Base-by-base conservation (phyloP, 2,797 vertebrate genomes). In the Clamator glandarius region DNA sequence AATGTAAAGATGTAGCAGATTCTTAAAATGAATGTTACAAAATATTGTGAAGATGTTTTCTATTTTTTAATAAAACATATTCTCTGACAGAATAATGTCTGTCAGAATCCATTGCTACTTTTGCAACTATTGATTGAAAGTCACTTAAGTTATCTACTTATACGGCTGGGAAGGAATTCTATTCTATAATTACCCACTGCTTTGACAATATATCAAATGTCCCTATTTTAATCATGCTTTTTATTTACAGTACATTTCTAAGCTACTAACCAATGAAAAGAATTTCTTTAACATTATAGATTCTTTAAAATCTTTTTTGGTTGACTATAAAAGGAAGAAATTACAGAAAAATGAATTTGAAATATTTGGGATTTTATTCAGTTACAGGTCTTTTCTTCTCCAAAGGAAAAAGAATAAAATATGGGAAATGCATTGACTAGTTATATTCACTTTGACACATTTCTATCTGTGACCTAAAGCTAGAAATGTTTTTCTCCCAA, bases 181-280 rank as follows among this genome's bases (percentile, higher is more conserved):
- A 55, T 58, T 92, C 82, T 91, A 46, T 91, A 92, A 92, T 66
- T 93, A 91, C 31, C 48, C 42, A 44, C 44, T 73, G 19, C 36
- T 87, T 33, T 76, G 31, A 17, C 31, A 82, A 19, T 51, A 29
- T 83, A 89, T 63, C 36, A 87, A 74, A 59, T 91, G 13, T 54
- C 31, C 42, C 35, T 85, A 36, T 93, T 91, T 91, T 76, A 78
- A 84, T 69, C 11, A 9, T 41, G 9, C 1, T 59, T 8, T 81
- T 91, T 89, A 75, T 94, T 86, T 89, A 69, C 41, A 88, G 31
- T 67, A 64, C 42, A 55, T 61, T 89, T 39, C 39, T 64, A 64
- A 72, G 10, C 7, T 31, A 12, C 44, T 88, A 88, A 52, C 5
- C 39, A 73, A 15, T 46, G 31, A 73, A 86, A 89, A 72, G 82